Conservation (phyloP, 2,888 invertebrate species). For the Orchesella flavescens region DNA sequence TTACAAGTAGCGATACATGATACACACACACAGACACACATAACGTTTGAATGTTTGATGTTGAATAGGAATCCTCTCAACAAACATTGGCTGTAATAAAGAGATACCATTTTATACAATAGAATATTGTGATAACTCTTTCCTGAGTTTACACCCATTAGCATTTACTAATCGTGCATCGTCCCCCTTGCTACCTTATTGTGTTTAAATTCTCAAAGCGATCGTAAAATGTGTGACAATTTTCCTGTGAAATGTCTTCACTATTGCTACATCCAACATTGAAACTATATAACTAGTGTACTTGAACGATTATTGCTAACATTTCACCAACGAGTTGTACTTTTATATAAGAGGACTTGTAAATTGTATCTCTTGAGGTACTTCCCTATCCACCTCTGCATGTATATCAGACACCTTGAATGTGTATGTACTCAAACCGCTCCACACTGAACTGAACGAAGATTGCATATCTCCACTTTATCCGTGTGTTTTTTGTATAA, state of each 20-base stretch:
- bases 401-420: background rate
- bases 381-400: background rate
- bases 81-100: no score
- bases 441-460: background rate
- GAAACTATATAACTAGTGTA: conserved; percentile 3
- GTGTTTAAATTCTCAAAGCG: conserved; percentile 48
- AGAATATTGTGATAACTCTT: background rate
- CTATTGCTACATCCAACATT: conserved; percentile 8
- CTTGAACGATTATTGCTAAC: conserved; percentile 45
- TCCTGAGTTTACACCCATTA: conserved; percentile 39
- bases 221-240: conserved; percentile 59
- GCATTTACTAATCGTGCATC: conserved; percentile 26
- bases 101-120: background rate
- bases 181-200: background rate
- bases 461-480: conserved; percentile 5
- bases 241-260: conserved; percentile 51
- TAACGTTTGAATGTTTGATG: background rate
- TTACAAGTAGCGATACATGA: background rate
- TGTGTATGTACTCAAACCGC: background rate
- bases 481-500: conserved; percentile 20
- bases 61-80: background rate
- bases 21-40: background rate
- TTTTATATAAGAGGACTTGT: background rate
- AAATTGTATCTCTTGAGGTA: background rate
- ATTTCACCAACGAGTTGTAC: conserved; percentile 14